phyloP scores from a whole-genome alignment of 2,113 vertebrate species.

The Hippocampus abdominalis region DNA sequence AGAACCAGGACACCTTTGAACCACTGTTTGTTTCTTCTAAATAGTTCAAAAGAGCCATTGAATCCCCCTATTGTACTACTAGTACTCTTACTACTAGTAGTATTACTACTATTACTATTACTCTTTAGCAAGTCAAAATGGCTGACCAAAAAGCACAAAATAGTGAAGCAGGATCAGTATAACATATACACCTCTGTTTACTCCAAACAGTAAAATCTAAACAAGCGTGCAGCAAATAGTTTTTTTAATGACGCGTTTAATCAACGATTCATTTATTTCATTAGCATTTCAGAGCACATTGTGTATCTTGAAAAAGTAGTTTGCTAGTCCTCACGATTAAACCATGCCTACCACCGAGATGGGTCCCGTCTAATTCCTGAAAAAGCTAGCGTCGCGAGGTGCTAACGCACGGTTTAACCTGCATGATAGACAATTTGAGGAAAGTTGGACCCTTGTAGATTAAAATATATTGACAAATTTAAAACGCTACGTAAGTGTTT shows the following conservation, averaged over 20 bases:
- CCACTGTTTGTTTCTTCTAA: not conserved
- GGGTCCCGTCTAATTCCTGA: slow-evolving; percentile 60
- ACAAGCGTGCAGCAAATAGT: not conserved
- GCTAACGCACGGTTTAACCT: not conserved
- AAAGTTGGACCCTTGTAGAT: not conserved
- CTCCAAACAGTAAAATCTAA: not conserved
- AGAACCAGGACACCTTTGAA: not conserved
- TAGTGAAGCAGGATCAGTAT: not conserved
- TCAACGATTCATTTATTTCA: not conserved
- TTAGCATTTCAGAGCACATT: not conserved
- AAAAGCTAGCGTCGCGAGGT: slow-evolving; percentile 14
- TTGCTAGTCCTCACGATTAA: slow-evolving; percentile 11
- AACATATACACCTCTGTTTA: not conserved
- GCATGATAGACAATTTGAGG: not conserved
- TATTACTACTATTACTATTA: not conserved
- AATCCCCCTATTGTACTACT: not conserved
- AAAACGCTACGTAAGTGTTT: not conserved
- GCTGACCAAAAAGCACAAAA: not conserved
- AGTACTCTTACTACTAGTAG: not conserved
- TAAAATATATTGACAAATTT: too few species aligned
- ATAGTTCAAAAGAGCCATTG: not conserved
- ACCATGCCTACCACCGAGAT: slow-evolving; percentile 24
- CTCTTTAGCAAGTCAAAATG: not conserved
- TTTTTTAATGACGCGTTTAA: not conserved
- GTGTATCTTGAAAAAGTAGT: not conserved